A percentile compares a stretch with the other conserved stretches of the same genome.
Conservation (phyloP, 2,797 vertebrate species). For the Typhlichthys subterraneus region DNA sequence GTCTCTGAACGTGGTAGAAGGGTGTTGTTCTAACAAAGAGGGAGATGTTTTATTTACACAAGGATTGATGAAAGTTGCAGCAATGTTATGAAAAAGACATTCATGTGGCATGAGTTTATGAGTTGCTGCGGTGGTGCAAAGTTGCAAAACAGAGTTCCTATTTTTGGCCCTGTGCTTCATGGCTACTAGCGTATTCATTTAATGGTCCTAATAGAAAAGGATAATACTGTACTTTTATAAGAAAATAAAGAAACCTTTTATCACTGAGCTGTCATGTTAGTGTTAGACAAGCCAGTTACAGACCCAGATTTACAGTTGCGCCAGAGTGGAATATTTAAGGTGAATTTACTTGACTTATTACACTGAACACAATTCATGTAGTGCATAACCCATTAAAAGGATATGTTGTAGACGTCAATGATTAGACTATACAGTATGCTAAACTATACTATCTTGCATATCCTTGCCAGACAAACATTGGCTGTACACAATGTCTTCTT, state of each 20-base stretch:
- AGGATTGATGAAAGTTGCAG: slow-evolving; percentile 19
- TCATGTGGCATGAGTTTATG: slow-evolving; percentile 38
- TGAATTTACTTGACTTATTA: slow-evolving; percentile 14
- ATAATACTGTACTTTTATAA: slow-evolving; percentile 23
- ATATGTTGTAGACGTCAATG: slow-evolving; percentile 27
- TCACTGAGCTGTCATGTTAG: slow-evolving; percentile 34
- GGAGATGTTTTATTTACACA: slow-evolving; percentile 45
- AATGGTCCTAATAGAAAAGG: slow-evolving; percentile 22
- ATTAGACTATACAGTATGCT: slow-evolving; percentile 44
- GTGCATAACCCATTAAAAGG: slow-evolving; percentile 1
- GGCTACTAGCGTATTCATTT: slow-evolving; percentile 26
- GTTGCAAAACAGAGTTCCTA: slow-evolving; percentile 37
- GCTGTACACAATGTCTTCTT: slow-evolving; percentile 44
- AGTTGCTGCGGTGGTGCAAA: slow-evolving; percentile 12
- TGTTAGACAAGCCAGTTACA: slow-evolving; percentile 42
- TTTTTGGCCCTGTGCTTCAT: slow-evolving; percentile 43
- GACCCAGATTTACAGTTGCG: slow-evolving; percentile 11
- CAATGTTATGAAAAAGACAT: slow-evolving; percentile 32
- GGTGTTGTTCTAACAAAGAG: slow-evolving; percentile 18
- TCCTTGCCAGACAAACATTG: slow-evolving; percentile 17
- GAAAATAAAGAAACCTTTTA: slow-evolving; percentile 21
- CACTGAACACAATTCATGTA: no score
- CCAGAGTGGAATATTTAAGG: slow-evolving; percentile 25
- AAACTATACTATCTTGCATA: slow-evolving; percentile 45
- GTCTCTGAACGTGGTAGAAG: slow-evolving; percentile 24